Evolutionary conservation across 2,113 vertebrate species (phyloP).

Genomic region (Anarrhichthys ocellatus): DNA sequence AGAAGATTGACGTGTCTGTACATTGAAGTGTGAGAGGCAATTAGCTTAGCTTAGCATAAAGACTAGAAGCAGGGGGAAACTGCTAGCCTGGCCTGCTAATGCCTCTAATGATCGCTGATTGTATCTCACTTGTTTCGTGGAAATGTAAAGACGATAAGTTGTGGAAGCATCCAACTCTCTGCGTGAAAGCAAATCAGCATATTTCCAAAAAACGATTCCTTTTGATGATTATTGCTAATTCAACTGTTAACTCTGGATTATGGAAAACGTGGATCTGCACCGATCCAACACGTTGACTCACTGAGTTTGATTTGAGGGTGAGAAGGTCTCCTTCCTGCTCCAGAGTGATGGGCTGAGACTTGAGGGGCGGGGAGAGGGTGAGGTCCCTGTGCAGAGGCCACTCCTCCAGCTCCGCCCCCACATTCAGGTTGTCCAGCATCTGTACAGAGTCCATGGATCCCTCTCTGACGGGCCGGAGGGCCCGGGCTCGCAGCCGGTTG

Average conservation of each 20-base stretch:
- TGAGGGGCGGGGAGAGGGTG: constrained; percentile 94
- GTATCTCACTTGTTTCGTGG: neutral
- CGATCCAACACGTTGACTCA: constrained; percentile 80
- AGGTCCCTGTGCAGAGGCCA: constrained; percentile 96
- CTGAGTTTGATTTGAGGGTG: constrained; percentile 92
- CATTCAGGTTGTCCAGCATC: constrained; percentile 96
- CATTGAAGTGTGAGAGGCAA: neutral
- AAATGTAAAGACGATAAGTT: neutral
- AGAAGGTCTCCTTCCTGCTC: constrained; percentile 92
- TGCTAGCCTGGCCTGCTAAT: neutral
- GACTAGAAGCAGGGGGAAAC: neutral
- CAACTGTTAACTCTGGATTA: too few relatives aligned
- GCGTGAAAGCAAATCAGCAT: neutral
- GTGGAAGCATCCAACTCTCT: neutral
- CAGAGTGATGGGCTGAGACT: constrained; percentile 92
- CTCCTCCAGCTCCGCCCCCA: constrained; percentile 91
- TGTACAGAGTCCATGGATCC: constrained; percentile 92
- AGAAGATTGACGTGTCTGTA: neutral
- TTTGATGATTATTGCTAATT: too few relatives aligned
- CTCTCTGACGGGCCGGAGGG: constrained; percentile 86
- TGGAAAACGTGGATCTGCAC: too few relatives aligned
- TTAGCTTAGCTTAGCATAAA: constrained; percentile 2
- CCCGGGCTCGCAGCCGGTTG: constrained; percentile 89
- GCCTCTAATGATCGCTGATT: neutral
- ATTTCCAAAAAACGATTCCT: neutral